Conservation (phyloP, 1,140 invertebrate genomes). For the Anastrepha obliqua region DNA sequence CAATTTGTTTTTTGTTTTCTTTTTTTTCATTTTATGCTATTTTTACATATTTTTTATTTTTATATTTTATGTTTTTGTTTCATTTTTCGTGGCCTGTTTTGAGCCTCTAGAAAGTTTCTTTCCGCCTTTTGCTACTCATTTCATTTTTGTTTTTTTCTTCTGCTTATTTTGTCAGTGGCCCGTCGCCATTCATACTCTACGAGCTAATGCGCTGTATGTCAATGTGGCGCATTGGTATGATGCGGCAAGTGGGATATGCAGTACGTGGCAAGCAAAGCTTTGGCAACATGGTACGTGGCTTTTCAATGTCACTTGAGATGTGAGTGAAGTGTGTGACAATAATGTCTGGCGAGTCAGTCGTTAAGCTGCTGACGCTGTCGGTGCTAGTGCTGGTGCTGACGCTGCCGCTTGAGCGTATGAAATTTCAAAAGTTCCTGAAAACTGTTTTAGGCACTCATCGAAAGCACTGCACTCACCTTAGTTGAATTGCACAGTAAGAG, state of each 20-base stretch:
- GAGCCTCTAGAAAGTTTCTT: constrained; percentile 35
- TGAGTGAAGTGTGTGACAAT: constrained; percentile 54
- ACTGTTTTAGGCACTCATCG: constrained; percentile 43
- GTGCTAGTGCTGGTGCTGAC: background rate
- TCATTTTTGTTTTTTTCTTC: constrained; percentile 13
- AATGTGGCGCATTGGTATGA: constrained; percentile 25
- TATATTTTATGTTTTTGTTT: background rate
- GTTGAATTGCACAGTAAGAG: background rate
- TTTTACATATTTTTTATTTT: constrained; percentile 36
- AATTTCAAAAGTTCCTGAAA: constrained; percentile 48
- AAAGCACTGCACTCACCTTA: constrained; percentile 2
- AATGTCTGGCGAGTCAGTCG: constrained; percentile 47
- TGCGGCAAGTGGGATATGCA: background rate
- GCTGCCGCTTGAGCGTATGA: constrained; percentile 34
- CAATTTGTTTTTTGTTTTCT: background rate
- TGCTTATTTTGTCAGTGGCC: constrained; percentile 24
- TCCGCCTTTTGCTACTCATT: constrained; percentile 40
- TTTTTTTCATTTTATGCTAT: background rate
- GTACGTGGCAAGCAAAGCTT: constrained; percentile 39
- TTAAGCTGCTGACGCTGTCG: constrained; percentile 26
- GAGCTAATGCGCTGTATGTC: constrained; percentile 23
- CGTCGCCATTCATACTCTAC: background rate
- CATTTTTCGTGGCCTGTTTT: constrained; percentile 30
- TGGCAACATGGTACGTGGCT: constrained; percentile 36
- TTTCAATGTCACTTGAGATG: constrained; percentile 53